Base-by-base conservation (phyloP, 2,888 invertebrate species). In the Apoda limacodes region DNA sequence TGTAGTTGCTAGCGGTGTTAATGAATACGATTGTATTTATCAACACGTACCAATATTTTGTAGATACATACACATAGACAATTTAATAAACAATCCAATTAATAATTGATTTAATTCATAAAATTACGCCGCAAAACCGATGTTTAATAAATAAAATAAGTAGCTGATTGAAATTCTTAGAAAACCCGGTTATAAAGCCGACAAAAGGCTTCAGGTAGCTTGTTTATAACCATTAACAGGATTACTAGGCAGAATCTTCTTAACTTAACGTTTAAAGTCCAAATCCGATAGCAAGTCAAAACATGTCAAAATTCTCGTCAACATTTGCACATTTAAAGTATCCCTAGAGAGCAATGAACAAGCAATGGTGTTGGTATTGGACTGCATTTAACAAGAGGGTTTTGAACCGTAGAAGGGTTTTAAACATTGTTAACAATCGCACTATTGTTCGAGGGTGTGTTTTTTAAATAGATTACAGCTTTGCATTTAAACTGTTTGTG, bases 271-370 rank as follows among this genome's bases (percentile, higher is more conserved):
- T 35, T 36, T 30, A 21, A 28, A 27, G 34, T 35, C 43, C 46
- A 60, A 67, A 71, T 65, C 59, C 63, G 42, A 60, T 55, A 57
- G 47, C 30, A 41, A 59, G 74, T 76, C 76, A 75, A 63, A 76
- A 75, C 64, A 78, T 64, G 66, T 67, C 75, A 72, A 68, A 72
- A 60, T 54, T 43, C 26, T 45, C 45, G 55, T 59, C 61, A 66
- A 62, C 47, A 61, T 65, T 66, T 55, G 54, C 59, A 51, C 58
- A 54, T 51, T 55, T 43, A 42, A 57, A 52, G 42, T 40, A 40
- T 65, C 72, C 65, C 69, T 37, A 28, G 70, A 56, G 67, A 53
- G 48, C 48, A 50, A 50, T 39, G 39, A 41, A 43, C 37, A 34
- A 25, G 17, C 53, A 39, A 43, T 44, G 46, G 49, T 52, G 45